Percentiles rank a stretch among this genome's conserved stretches.
phyloP scores from a whole-genome alignment of 2,797 vertebrate species.

The Taeniopygia guttata region DNA sequence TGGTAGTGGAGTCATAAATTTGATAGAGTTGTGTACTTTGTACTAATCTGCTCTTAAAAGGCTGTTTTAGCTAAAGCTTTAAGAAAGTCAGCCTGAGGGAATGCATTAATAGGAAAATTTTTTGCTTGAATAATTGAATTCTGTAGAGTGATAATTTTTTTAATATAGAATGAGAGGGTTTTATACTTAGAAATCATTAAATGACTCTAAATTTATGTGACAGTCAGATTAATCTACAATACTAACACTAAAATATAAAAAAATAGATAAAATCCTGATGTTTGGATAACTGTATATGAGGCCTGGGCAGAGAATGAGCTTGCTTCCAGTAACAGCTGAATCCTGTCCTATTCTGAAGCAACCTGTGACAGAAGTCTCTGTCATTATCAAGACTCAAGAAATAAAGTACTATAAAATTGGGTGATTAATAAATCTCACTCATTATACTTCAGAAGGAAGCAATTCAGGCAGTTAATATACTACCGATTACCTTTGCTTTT shows the following conservation, averaged over 20 bases:
- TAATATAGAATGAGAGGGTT: not conserved
- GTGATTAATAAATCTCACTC: not conserved
- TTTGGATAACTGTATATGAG: not conserved
- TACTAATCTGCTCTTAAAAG: slow-evolving; percentile 22
- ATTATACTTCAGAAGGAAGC: not conserved
- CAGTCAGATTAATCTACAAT: not conserved
- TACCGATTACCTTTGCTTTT: not conserved
- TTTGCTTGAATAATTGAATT: not conserved
- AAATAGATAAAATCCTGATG: not conserved
- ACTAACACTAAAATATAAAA: not conserved
- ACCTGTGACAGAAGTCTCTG: not conserved
- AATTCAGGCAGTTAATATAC: not conserved
- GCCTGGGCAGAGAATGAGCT: not conserved
- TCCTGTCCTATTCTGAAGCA: not conserved
- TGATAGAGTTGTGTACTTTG: slow-evolving; percentile 14
- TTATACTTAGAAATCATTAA: not conserved
- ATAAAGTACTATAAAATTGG: not conserved
- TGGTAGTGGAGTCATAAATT: not conserved
- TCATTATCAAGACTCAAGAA: not conserved
- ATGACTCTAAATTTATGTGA: not conserved
- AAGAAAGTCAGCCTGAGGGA: not conserved
- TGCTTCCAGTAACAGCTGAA: not conserved
- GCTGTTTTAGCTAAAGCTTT: not conserved
- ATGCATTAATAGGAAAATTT: not conserved
- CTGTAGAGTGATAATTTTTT: not conserved